Conservation (phyloP, 2,888 invertebrate genomes). For the Mayetiola destructor region DNA sequence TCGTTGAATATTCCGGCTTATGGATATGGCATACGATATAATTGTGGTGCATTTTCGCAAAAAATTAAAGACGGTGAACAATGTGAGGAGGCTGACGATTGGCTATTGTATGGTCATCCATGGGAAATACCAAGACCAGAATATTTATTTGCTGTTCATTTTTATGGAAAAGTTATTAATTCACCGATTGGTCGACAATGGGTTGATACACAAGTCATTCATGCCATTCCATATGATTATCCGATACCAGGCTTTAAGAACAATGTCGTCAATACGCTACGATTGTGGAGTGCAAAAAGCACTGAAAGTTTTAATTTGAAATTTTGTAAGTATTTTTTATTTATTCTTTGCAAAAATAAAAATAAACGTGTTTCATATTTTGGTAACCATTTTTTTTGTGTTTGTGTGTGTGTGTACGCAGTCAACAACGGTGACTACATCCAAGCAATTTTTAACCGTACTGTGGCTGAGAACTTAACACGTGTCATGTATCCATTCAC, state of each 20-base stretch:
- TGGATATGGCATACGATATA: not conserved
- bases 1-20: not conserved
- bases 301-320: conserved; percentile 1
- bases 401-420: not conserved
- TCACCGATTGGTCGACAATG: not conserved
- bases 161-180: not conserved
- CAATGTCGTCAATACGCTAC: not conserved
- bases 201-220: not conserved
- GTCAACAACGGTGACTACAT: conserved; percentile 8
- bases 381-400: not conserved
- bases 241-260: not conserved
- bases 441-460: conserved; percentile 4
- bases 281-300: conserved; percentile 1
- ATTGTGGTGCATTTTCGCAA: not conserved
- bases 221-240: conserved; percentile 1
- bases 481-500: not conserved
- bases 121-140: not conserved
- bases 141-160: not conserved
- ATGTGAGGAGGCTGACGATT: not conserved
- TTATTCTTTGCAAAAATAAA: not conserved
- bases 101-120: not conserved
- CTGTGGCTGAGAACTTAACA: not conserved
- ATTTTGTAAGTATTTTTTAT: not conserved
- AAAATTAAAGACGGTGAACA: not conserved
- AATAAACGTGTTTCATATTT: too few species aligned